phyloP scores from a whole-genome alignment of 2,888 invertebrate species.

The Nysson spinosus region DNA sequence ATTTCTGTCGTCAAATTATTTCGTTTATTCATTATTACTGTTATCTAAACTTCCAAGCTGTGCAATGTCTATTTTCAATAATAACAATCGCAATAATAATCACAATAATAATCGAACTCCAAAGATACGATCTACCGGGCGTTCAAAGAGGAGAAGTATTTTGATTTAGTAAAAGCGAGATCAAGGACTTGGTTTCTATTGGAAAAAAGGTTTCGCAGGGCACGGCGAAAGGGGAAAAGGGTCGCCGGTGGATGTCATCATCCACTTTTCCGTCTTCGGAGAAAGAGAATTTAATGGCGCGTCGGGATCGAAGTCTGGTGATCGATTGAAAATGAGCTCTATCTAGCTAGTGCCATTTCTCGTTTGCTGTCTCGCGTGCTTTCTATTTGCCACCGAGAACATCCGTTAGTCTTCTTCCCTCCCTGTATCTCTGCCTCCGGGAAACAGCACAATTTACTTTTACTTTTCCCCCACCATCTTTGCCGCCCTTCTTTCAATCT shows the following conservation, averaged over 20 bases:
- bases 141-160: not conserved
- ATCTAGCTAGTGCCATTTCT: constrained; percentile 9
- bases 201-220: constrained; percentile 1
- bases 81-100: too few relatives aligned
- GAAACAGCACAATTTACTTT: constrained; percentile 1
- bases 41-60: too few relatives aligned
- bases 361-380: not conserved
- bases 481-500: too few relatives aligned
- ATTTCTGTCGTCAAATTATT: too few relatives aligned
- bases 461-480: not conserved
- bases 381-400: constrained; percentile 12
- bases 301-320: constrained; percentile 7
- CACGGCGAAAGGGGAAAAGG: not conserved
- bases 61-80: too few relatives aligned
- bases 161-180: not conserved
- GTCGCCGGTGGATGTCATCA: not conserved
- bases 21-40: too few relatives aligned
- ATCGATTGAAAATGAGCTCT: constrained; percentile 15
- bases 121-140: too few relatives aligned
- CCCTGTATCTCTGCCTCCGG: not conserved
- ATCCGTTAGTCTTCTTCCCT: not conserved
- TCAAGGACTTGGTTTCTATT: constrained; percentile 18
- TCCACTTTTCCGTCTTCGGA: constrained; percentile 8
- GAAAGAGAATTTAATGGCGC: constrained; percentile 12
- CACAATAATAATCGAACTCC: too few relatives aligned